Base-by-base conservation (phyloP, 2,888 invertebrate species). In the Chironomus riparius region DNA sequence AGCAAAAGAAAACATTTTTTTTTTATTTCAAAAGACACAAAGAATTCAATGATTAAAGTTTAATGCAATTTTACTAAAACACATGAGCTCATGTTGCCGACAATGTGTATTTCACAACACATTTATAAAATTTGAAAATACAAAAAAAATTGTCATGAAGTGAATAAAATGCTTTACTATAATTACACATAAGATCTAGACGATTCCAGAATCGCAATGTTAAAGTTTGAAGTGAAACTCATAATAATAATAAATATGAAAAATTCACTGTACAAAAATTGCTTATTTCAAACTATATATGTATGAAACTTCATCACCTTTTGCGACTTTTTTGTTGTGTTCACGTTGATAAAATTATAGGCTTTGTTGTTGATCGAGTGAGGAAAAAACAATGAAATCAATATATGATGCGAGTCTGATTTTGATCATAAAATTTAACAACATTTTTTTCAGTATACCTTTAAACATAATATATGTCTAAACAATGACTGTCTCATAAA, bases 371-470 rank as follows among this genome's bases (percentile, higher is more conserved):
- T 22, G 65, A 65, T 65, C 65, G 65, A 65, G 65, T 65, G 65
- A 24, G n/a, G 65, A 24, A 38, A 38, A 28, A 68, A 68, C 68
- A 68, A 38, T 68, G 68, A 68, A 68, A 68, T 68, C 68, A 68
- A 68, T 68, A 68, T 68, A 38, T 47, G 47, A 65, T 68, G 28
- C 21, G 65, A 22, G 65, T 4, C 13, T 65, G 65, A 65, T 65
- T 24, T 65, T 18, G 56, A 56, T 56, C 56, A 56, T 56, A 38
- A 38, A 38, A 7, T 38, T 38, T 38, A 56, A 56, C 18, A 56
- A 18, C 18, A 56, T 56, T 38, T 38, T 38, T 10, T 10, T 38
- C 38, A 38, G 38, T 38, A 28, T 38, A n/a, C 38, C 38, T 10
- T 38, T 38, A 1, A 10, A 38, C 2, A 38, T 10, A 7, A 7